Conservation (phyloP, 2,888 invertebrate genomes). For the Oligia strigilis region DNA sequence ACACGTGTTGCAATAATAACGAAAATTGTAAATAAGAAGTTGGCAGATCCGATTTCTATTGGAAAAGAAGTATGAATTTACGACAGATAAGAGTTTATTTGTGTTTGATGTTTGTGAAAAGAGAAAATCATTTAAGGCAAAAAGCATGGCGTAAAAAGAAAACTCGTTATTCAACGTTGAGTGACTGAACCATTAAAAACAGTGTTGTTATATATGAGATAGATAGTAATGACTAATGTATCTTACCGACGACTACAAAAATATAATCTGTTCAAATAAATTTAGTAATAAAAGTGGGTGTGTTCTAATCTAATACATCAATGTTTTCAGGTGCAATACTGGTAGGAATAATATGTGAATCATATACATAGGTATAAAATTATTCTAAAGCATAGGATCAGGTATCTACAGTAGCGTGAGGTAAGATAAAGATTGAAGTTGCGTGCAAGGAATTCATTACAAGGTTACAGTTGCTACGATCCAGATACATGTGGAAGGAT, state of each 20-base stretch:
- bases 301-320: conserved; percentile 62
- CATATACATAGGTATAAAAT: conserved; percentile 60
- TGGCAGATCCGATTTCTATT: conserved; percentile 73
- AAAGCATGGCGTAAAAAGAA: conserved; percentile 70
- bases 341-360: conserved; percentile 65
- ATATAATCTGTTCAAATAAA: conserved; percentile 35
- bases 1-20: conserved; percentile 62
- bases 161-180: conserved; percentile 39
- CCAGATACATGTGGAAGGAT: conserved; percentile 74
- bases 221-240: conserved; percentile 29
- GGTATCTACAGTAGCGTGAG: conserved; percentile 78
- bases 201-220: conserved; percentile 45
- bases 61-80: conserved; percentile 65
- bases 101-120: conserved; percentile 90
- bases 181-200: conserved; percentile 42
- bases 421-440: conserved; percentile 68
- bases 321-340: conserved; percentile 73
- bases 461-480: conserved; percentile 76
- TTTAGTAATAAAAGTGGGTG: conserved; percentile 50
- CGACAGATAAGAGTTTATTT: conserved; percentile 64
- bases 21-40: conserved; percentile 68
- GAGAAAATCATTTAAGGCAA: conserved; percentile 82
- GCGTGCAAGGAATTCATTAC: conserved; percentile 80
- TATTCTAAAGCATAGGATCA: conserved; percentile 75
- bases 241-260: conserved; percentile 32